Evolutionary conservation across 2,797 vertebrate species (phyloP).

Genomic region (Australoheros facetus): DNA sequence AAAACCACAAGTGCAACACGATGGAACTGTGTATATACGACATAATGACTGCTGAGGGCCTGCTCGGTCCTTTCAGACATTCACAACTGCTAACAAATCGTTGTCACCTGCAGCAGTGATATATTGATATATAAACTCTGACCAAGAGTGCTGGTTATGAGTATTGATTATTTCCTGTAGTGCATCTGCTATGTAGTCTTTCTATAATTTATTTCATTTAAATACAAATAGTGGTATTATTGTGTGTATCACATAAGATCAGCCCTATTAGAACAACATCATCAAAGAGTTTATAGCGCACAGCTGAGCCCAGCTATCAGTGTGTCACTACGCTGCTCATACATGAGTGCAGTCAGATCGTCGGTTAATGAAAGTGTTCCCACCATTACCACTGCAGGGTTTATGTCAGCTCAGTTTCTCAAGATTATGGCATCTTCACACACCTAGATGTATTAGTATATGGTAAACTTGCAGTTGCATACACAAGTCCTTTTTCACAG

Average conservation of each 20-base stretch:
- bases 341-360: not conserved
- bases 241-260: conserved; percentile 8
- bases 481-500: not conserved
- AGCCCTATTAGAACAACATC: not conserved
- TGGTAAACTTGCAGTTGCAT: not conserved
- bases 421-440: not conserved
- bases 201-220: not conserved
- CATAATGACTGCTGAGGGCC: not conserved
- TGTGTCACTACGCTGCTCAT: conserved; percentile 21
- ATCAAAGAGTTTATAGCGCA: not conserved
- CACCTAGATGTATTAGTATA: not conserved
- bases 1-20: conserved; percentile 30
- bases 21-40: conserved; percentile 52
- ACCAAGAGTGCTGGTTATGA: not conserved
- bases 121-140: conserved; percentile 36
- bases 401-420: not conserved
- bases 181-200: not conserved
- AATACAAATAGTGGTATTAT: not conserved
- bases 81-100: not conserved
- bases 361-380: not conserved
- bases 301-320: conserved; percentile 14
- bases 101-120: not conserved
- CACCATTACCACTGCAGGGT: not conserved
- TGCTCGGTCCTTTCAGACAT: conserved; percentile 3
- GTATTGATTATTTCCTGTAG: not conserved